A percentile compares a stretch with the other conserved stretches of the same genome.
Evolutionary conservation across 1,140 invertebrate species (phyloP).

Genomic region (Hypothenemus hampei): DNA sequence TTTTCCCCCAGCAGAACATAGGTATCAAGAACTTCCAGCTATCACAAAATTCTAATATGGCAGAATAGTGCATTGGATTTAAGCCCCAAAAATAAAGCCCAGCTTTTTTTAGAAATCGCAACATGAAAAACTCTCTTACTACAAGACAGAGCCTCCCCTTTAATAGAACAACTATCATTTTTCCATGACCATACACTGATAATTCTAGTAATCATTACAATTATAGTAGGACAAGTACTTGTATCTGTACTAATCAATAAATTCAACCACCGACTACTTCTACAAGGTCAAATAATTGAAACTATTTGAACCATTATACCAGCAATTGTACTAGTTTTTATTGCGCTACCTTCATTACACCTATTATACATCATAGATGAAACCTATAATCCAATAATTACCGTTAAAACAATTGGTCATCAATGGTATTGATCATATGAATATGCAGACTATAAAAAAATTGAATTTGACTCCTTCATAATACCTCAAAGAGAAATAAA

Average conservation of each 20-base stretch:
- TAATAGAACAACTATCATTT: no score
- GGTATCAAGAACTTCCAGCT: constrained; percentile 52
- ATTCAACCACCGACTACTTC: neutral
- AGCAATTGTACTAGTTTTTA: constrained; percentile 56
- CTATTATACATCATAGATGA: constrained; percentile 60
- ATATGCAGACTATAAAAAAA: constrained; percentile 30
- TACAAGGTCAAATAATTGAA: constrained; percentile 52
- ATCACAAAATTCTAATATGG: constrained; percentile 50
- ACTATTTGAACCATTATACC: constrained; percentile 60
- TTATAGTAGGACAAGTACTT: no score
- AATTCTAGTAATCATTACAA: neutral
- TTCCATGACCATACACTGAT: no score
- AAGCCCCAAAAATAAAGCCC: constrained; percentile 54
- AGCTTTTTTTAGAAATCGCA: constrained; percentile 10
- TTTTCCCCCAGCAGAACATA: constrained; percentile 52
- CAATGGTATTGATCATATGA: constrained; percentile 30
- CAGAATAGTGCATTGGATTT: constrained; percentile 54
- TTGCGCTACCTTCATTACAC: constrained; percentile 56
- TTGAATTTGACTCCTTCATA: constrained; percentile 64
- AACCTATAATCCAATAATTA: constrained; percentile 49
- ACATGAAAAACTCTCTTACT: constrained; percentile 4
- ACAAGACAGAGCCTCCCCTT: constrained; percentile 43
- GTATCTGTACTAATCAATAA: neutral
- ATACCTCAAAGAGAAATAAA: constrained; percentile 39
- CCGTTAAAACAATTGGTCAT: constrained; percentile 48